phyloP scores from a whole-genome alignment of 2,113 vertebrate genomes.

The Syrrhaptes paradoxus region DNA sequence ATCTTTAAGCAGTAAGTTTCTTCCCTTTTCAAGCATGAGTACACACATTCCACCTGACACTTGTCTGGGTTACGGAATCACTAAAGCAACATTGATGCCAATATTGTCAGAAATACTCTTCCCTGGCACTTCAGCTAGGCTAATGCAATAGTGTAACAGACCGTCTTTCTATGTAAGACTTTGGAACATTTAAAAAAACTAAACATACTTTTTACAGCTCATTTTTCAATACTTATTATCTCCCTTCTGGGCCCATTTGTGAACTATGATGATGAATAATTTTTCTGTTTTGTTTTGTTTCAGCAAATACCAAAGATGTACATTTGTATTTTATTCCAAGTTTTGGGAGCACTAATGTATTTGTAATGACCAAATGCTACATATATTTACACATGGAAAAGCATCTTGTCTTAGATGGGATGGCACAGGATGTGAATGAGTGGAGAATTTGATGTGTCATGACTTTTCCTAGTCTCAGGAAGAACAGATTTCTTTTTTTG shows the following conservation, averaged over 20 bases:
- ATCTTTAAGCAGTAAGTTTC: background rate
- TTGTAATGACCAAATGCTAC: background rate
- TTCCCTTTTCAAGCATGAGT: background rate
- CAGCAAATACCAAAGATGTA: background rate
- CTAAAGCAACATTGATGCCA: background rate
- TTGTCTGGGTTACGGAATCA: background rate
- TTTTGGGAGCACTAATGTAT: background rate
- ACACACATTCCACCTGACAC: background rate
- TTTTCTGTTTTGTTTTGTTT: background rate
- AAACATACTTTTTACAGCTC: background rate
- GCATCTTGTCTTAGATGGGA: background rate
- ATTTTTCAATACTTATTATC: background rate
- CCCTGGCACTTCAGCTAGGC: background rate
- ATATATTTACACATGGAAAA: background rate
- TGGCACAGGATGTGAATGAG: background rate
- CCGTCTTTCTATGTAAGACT: background rate
- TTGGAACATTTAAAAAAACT: background rate
- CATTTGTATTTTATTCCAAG: background rate
- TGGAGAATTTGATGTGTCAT: conserved; percentile 29
- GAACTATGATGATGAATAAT: background rate
- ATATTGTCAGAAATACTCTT: background rate
- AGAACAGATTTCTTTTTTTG: background rate
- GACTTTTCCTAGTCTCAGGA: background rate
- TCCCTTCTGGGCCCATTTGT: background rate
- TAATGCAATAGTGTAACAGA: background rate